These are phyloP conservation scores for Gobiocypris rarus DNA, from an alignment of 2,113 vertebrate genomes.

Conservation along the genomic window DNA sequence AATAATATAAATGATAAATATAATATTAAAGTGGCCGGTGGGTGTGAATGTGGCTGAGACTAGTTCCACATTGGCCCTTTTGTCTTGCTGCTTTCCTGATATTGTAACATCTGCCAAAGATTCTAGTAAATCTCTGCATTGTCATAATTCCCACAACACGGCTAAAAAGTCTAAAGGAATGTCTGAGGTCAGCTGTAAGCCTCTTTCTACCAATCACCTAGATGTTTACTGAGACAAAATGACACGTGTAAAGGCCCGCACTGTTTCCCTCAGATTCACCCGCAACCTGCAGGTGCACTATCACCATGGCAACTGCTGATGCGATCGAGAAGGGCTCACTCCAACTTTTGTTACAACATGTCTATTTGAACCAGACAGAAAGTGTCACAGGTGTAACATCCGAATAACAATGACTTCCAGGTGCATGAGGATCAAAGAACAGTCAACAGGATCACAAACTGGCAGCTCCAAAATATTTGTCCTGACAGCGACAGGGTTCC, in stretches of 20 bases:
- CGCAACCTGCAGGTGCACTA: conserved; percentile 1
- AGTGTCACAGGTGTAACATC: conserved; percentile 21
- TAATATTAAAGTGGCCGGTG: too few species aligned
- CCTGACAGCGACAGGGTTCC: not conserved
- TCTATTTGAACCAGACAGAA: conserved; percentile 29
- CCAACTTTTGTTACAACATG: conserved; percentile 13
- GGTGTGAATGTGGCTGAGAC: not conserved
- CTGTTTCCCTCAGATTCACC: not conserved
- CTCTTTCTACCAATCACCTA: conserved; percentile 18
- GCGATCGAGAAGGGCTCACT: conserved; percentile 12
- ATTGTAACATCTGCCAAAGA: conserved; percentile 15
- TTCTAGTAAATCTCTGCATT: not conserved
- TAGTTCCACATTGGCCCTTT: not conserved
- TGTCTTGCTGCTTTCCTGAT: not conserved
- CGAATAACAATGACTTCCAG: conserved; percentile 23
- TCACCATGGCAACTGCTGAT: conserved; percentile 39
- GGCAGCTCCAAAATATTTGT: not conserved
- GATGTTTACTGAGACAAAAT: conserved; percentile 18
- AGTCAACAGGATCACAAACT: not conserved
- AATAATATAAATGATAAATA: too few species aligned
- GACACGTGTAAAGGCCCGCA: not conserved
- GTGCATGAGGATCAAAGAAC: conserved; percentile 21
- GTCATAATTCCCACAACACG: not conserved
- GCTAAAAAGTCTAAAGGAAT: not conserved
- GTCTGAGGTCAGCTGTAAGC: conserved; percentile 1